Percentiles rank a stretch among this genome's conserved stretches.
These are phyloP conservation scores for Himalopsyche kuldschensis DNA, from an alignment of 2,888 invertebrate species.

Conservation along the genomic window DNA sequence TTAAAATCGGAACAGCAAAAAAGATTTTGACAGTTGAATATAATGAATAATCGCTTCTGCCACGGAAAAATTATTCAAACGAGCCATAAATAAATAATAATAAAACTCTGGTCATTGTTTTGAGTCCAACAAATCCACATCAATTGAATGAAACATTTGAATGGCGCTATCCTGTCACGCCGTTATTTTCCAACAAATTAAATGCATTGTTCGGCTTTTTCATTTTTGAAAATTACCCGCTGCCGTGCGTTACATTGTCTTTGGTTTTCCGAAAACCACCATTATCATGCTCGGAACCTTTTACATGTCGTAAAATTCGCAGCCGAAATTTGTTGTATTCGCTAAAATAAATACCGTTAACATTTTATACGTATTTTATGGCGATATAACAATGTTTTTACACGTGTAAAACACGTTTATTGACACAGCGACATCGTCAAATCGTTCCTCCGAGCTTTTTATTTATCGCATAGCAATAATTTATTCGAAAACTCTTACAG, in stretches of 20 bases:
- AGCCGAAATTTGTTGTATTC: not conserved
- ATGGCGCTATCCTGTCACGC: not conserved
- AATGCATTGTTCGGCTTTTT: not conserved
- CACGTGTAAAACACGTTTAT: not conserved
- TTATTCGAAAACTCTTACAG: not conserved
- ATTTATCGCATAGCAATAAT: not conserved
- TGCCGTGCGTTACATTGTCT: not conserved
- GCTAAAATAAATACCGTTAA: not conserved
- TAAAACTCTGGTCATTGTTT: not conserved
- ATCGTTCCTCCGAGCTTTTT: not conserved
- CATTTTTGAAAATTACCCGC: not conserved
- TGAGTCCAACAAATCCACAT: not conserved
- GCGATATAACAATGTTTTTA: not conserved
- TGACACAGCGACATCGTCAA: not conserved
- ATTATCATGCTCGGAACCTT: not conserved
- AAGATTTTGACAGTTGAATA: too few species aligned
- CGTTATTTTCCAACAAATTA: not conserved
- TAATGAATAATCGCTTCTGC: too few species aligned
- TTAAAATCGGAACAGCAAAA: too few species aligned
- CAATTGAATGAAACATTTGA: not conserved
- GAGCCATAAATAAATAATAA: not conserved
- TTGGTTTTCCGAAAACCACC: not conserved
- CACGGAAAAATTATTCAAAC: too few species aligned
- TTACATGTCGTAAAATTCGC: not conserved
- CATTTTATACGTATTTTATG: not conserved